Evolutionary conservation across 2,888 invertebrate species (phyloP), one percentile per base, ranked within the genome.

Genomic region (Cryptocephalus primarius): DNA sequence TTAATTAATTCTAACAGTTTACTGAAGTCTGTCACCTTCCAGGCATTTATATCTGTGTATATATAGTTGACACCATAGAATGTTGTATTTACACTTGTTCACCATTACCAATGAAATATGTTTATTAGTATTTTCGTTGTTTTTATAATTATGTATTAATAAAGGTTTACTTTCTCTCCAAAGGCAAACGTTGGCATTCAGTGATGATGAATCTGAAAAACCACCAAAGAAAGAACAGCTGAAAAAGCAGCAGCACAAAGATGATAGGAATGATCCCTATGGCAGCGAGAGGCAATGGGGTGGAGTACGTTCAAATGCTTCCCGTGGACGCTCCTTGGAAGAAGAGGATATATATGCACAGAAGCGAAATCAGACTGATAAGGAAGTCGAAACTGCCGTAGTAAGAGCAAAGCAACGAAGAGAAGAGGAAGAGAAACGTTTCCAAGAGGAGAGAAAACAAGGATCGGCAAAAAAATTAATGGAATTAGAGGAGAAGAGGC

Each of bases 181-280:
- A 71, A 84, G 83, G 75, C 89, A 92, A 74, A 93, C 92, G 71
- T 72, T 95, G 65, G 85, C 88, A 56, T 95, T 94, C 72, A 93
- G 93, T 64, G 94, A 95, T 72, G 93, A 93, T 61, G 94, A 94
- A 69, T 74, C 74, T 9, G 61, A 62, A 48, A 61, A 55, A 55
- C 52, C 55, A 9, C 58, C 54, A 33, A 57, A 48, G 47, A 52
- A 53, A 6, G 34, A 49, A 1, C 33, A 49, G 9, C 51, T 47
- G 46, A 44, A 46, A n/a, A 34, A 39, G 1, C 54, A 63, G 59
- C 50, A 62, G 61, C 44, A 53, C 9, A 48, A 43, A 40, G 56
- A 55, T 9, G 52, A 53, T 31, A 47, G 53, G 12, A 43, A 32
- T 31, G 54, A 50, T 44, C 48, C 42, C 48, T 54, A 56, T 46